Evolutionary conservation across 2,113 vertebrate genomes (phyloP), one percentile per base, ranked within the genome.

Genomic region (Agelaius tricolor): DNA sequence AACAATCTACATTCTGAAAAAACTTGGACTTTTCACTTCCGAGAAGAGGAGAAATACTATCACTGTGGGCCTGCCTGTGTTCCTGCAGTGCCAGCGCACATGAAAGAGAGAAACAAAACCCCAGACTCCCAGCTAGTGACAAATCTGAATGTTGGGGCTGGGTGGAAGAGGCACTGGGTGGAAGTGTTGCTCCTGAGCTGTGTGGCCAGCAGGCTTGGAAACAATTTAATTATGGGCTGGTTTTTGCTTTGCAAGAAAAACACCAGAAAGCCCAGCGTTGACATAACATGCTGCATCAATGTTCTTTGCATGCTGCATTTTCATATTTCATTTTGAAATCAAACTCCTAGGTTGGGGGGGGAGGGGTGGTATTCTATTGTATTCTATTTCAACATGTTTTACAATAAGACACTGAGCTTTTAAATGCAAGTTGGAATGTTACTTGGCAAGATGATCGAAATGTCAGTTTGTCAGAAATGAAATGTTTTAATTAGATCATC

Each of bases 201-300:
- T n/a, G 63, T 46, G 47, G 30, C 57, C 33, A 66, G 22, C 69
- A 52, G 51, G 26, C 46, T 77, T 49, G 68, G 37, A 58, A 76
- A 30, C 6, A 61, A 58, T 54, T 73, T 57, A 49, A 62, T 90
- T 71, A 55, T 26, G 6, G 5, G 28, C 9, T 66, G 14, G 21
- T 35, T 76, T 78, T 87, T 79, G 14, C 47, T 84, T 74, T 74
- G 55, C 16, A 49, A 66, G 49, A 65, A 78, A 91, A 52, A 33
- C 35, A 33, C 43, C 10, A 44, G 41, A 65, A 91, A 79, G 33
- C 15, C 19, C 68, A 22, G 3, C 20, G 18, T 65, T 78, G 43
- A 23, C 33, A 2, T 37, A 78, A 52, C 0, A 0, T 9, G 9
- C 33, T 2, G 0, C 52, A 52, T 69, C 2, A 6, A 75, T 44